Base-by-base conservation (phyloP, 1,140 invertebrate genomes). In the Lepidurus apus region DNA sequence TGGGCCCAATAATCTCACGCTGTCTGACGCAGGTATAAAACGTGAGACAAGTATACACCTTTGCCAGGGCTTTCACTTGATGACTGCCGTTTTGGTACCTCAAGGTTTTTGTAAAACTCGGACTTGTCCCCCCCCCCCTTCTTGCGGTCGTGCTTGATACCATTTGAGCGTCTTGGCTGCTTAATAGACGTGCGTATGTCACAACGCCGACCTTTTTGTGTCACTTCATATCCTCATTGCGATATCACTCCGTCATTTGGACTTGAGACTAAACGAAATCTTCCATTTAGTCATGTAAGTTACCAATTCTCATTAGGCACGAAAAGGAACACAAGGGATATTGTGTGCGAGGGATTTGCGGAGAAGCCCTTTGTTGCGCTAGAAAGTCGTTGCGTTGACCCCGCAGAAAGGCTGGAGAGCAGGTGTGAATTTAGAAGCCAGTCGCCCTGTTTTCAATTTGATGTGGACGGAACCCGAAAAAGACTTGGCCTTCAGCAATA, bases 1-100 rank as follows among this genome's bases (percentile, higher is more conserved):
- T 65, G 53, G 53, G 53, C 53, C 53, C 53, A 65, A 65, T 65
- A 65, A 65, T 65, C 53, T 65, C 53, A 65, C 53, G 53, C 53
- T 21, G 53, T 65, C 53, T 65, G 53, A 65, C 13, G 8, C 53
- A 65, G 53, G 53, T 65, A 65, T 1, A 65, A 65, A 65, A 65
- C 53, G 21, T n/a, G 53, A 21, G 17, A 65, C 17, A 65, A 65
- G 53, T 65, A 65, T 17, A 13, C 53, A 65, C 53, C 21, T 65
- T 1, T 65, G n/a, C 53, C 53, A 65, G 21, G 13, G 53, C 13
- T 65, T 65, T 65, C 53, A 65, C 53, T 65, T 65, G 21, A 65
- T 65, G 21, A 7, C 34, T 34, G 34, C 34, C 53, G 21, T 13
- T 9, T 11, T 13, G 21, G 53, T 65, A n/a, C 21, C 53, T 65